Evolutionary conservation across 2,888 invertebrate species (phyloP).

Genomic region (Abscondita cerata): DNA sequence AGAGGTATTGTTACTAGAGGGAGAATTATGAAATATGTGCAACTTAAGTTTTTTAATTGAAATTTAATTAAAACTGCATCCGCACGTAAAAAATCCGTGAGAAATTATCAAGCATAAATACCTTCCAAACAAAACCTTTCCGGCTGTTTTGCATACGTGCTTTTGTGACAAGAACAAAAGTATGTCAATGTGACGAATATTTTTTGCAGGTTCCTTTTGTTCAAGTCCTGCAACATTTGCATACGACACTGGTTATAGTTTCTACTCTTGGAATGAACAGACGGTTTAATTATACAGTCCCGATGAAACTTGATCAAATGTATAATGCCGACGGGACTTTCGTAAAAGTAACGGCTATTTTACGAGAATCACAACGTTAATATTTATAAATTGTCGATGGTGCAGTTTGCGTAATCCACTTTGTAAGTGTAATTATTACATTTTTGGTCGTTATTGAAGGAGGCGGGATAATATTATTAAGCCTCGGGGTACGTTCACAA

Average conservation of each 20-base stretch:
- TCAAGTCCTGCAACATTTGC: conserved; percentile 43
- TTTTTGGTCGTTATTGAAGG: no score
- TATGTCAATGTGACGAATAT: conserved; percentile 47
- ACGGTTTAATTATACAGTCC: conserved; percentile 36
- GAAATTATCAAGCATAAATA: conserved; percentile 44
- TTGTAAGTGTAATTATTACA: no score
- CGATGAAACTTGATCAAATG: conserved; percentile 35
- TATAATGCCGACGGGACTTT: conserved; percentile 23
- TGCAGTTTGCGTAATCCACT: no score
- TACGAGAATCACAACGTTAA: no score
- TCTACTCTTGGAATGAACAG: conserved; percentile 37
- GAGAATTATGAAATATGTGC: conserved; percentile 12
- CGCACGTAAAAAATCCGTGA: conserved; percentile 36
- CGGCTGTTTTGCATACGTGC: conserved; percentile 42
- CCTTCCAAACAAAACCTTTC: conserved; percentile 40
- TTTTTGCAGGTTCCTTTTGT: conserved; percentile 49
- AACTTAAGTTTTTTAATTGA: conserved; percentile 21
- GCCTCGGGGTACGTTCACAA: no score
- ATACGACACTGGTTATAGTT: conserved; percentile 47
- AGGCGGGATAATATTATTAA: no score
- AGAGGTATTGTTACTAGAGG: conserved; percentile 1
- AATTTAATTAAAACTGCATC: conserved; percentile 30
- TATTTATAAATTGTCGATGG: no score
- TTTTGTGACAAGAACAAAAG: conserved; percentile 44
- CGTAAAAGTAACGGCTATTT: background rate